A percentile compares a stretch with the other conserved stretches of the same genome.
Conservation (phyloP, 2,797 vertebrate species). For the Eospalax fontanierii region DNA sequence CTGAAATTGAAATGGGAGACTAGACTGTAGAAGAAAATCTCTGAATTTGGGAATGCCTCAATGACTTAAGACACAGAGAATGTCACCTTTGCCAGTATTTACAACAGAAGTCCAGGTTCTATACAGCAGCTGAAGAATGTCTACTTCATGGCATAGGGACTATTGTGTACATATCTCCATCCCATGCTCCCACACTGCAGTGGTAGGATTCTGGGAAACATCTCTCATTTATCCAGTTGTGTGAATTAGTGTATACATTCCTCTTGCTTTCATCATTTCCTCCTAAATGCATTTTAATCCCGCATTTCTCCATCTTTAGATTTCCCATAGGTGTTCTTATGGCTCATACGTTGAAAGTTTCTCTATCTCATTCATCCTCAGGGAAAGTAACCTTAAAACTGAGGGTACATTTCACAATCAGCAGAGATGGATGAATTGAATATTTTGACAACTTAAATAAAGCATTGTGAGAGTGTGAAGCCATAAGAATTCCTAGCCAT, state of each 20-base stretch:
- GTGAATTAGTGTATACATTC: not conserved
- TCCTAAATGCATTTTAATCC: not conserved
- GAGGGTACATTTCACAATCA: not conserved
- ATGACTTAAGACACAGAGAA: not conserved
- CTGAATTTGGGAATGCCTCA: not conserved
- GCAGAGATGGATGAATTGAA: not conserved
- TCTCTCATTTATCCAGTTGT: not conserved
- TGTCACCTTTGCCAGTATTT: not conserved
- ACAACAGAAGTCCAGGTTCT: not conserved
- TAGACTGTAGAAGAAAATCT: not conserved
- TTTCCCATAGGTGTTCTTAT: not conserved
- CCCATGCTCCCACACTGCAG: not conserved
- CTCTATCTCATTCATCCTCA: not conserved
- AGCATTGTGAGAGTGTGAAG: too few species aligned
- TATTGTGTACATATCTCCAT: not conserved
- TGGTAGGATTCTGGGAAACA: not conserved
- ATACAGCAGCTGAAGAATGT: not conserved
- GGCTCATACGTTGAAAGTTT: not conserved
- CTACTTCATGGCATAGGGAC: not conserved
- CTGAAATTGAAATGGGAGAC: conserved; percentile 18
- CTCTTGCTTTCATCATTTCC: not conserved
- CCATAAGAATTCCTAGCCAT: not conserved
- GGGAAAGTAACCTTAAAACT: not conserved
- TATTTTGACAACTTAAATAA: not conserved
- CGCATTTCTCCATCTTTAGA: not conserved